These are phyloP conservation scores for Otocyon megalotis DNA, from an alignment of 2,113 vertebrate species.

Conservation along the genomic window DNA sequence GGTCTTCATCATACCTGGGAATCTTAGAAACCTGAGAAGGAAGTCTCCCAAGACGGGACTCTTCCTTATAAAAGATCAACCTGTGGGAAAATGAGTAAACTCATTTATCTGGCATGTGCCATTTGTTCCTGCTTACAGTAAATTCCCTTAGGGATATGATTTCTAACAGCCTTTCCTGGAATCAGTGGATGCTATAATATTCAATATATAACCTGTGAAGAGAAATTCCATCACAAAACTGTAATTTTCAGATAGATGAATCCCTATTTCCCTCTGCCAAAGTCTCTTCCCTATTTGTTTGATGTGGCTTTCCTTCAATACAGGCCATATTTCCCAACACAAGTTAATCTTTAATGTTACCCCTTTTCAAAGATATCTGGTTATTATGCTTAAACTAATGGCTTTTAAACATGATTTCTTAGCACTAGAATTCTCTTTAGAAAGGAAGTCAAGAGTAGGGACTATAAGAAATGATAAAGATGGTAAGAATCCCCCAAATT, in stretches of 20 bases:
- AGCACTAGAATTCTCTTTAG: not conserved
- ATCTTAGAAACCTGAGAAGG: constrained; percentile 29
- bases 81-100: not conserved
- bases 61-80: not conserved
- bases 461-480: not conserved
- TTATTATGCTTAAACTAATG: not conserved
- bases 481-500: no score
- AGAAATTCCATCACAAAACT: not conserved
- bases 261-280: not conserved
- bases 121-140: constrained; percentile 24
- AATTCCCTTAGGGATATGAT: not conserved
- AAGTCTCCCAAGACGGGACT: not conserved
- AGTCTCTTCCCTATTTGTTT: fast-evolving
- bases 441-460: not conserved
- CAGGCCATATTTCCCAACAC: not conserved
- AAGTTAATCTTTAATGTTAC: not conserved
- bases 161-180: constrained; percentile 36
- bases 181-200: not conserved
- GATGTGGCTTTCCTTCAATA: not conserved
- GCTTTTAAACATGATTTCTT: not conserved
- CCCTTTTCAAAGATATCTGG: not conserved
- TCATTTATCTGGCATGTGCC: not conserved
- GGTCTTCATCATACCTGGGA: not conserved
- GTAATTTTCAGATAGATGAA: not conserved
- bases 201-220: not conserved